Base-by-base conservation (phyloP, 1,140 invertebrate genomes). In the Drosophila chauvacae region DNA sequence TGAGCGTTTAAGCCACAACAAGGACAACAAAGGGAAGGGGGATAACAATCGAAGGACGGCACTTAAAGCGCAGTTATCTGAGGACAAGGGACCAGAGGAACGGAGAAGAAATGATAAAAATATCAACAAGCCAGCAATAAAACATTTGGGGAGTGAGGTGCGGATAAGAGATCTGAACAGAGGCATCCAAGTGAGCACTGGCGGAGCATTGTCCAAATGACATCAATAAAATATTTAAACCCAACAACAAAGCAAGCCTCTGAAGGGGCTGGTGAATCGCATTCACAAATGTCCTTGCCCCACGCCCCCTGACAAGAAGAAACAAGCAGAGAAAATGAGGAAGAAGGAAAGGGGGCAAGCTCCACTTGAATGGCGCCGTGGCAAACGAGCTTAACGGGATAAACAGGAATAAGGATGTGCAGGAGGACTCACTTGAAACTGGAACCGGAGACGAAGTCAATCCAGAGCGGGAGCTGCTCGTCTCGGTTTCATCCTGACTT, bases 221-320 rank as follows among this genome's bases (percentile, higher is more conserved):
- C 83, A 87, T 80, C 79, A 87, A 87, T 87, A 82, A 87, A 87
- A 87, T 87, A 87, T 87, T 87, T 80, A 87, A 87, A 42, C 48
- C 81, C 69, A 57, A 72, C 77, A 80, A 77, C 58, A 76, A 71
- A 79, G 63, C 60, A 60, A 18, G 58, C 64, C 56, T 68, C 28
- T 23, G 14, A 62, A 62, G 35, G 28, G 13, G 35, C 47, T 56
- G 48, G 59, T 14, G 28, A 69, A 51, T 51, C 45, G 35, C 64
- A 62, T 37, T 37, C 16, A 33, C 64, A 35, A 33, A 64, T 68
- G 65, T 68, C 64, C 69, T 70, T 58, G 35, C 14, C 16, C 35
- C 63, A 71, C 51, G 51, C 63, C 50, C 50, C 14, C 35, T 2
- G 2, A 13, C 44, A 10, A 2, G 18, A 18, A 18, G 7, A 45